Base-by-base conservation (phyloP, 2,888 invertebrate genomes). In the Corythucha ciliata region DNA sequence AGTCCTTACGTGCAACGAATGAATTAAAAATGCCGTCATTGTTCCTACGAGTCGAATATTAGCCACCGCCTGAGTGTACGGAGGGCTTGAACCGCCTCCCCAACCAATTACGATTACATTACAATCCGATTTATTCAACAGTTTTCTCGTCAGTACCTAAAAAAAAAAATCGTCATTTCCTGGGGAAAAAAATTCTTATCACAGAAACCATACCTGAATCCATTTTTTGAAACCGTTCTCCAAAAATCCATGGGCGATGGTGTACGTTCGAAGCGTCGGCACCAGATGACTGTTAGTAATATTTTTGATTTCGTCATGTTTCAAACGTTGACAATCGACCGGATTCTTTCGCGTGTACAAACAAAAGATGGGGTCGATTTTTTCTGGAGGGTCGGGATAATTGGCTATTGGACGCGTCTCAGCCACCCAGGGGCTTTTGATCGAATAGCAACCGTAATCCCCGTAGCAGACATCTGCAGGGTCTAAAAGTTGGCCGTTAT, bases 31-130 rank as follows among this genome's bases (percentile, higher is more conserved):
- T 0, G 87, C 88, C 0, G 86, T 79, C 69, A 91, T 84, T 0
- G 80, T 80, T 0, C 89, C 92, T 1, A 92, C 81, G 12, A 93
- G 72, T 45, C 92, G 73, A 18, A 87, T 88, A 65, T 93, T 93
- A 1, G 91, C 90, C 2, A 88, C 90, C 0, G 94, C 92, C 68
- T 92, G 90, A 0, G 85, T 82, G 65, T 93, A 94, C 0, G 90
- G 89, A 0, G 90, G 89, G 56, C 80, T 80, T 0, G 90, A 83
- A 0, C 90, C 92, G 4, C 78, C 78, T 53, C 83, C 78, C 92
- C 91, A 92, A 64, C 90, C 90, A 2, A 91, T 78, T 0, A 84
- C 74, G 12, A 89, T 73, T 0, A 90, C 83, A 47, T 85, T 83
- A 34, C 81, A 79, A 44, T 79, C 78, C 33, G 79, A 79, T 48